Conservation (phyloP, 2,888 invertebrate genomes). For the Dicranocentrus wangi region DNA sequence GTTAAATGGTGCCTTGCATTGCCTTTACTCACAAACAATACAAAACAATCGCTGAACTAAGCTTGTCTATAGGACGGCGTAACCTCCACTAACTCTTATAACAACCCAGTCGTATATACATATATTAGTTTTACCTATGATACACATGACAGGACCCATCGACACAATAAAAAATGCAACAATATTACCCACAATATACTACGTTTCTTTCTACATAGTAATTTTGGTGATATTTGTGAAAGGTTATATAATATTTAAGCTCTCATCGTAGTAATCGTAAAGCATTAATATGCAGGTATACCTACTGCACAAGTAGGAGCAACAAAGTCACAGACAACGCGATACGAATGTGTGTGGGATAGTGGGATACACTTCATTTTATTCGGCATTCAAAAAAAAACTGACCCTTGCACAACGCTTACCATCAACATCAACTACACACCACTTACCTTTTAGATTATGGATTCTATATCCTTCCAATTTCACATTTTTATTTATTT, state of each 20-base stretch:
- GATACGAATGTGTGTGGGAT: not conserved
- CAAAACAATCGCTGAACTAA: conserved; percentile 1
- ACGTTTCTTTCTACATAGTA: not conserved
- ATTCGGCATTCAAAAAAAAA: not conserved
- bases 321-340: not conserved
- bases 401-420: conserved; percentile 4
- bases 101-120: not conserved
- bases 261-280: not conserved
- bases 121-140: too few relatives aligned
- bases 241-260: conserved; percentile 10
- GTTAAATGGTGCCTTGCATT: not conserved
- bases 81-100: not conserved
- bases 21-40: not conserved
- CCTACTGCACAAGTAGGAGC: not conserved
- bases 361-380: not conserved
- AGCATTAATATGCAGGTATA: not conserved
- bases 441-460: not conserved
- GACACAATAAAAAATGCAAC: not conserved
- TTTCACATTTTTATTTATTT: not conserved
- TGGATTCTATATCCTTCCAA: not conserved
- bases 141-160: not conserved
- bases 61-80: not conserved
- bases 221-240: not conserved
- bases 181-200: not conserved
- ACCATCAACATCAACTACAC: not conserved